Percentiles rank a stretch among this genome's conserved stretches.
Conservation (phyloP, 2,797 vertebrate species). For the Catamblyrhynchus diadema region DNA sequence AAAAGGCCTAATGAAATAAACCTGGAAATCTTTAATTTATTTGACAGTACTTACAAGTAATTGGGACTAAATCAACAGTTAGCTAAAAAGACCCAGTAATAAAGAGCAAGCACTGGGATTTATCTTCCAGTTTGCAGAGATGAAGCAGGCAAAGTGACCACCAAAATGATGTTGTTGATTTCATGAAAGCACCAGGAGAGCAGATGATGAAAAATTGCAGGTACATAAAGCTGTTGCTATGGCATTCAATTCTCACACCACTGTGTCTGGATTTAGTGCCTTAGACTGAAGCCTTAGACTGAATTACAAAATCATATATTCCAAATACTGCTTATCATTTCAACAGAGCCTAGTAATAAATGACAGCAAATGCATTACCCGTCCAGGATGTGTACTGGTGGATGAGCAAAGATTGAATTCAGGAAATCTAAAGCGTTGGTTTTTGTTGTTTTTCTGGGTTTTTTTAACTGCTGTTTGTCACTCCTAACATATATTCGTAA, state of each 20-base stretch:
- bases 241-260: not conserved
- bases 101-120: not conserved
- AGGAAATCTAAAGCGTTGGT: not conserved
- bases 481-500: not conserved
- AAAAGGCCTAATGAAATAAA: not conserved
- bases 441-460: not conserved
- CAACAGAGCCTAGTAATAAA: conserved; percentile 10
- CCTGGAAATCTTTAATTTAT: conserved; percentile 36
- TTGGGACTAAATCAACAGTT: not conserved
- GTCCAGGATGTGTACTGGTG: not conserved
- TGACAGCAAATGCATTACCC: not conserved
- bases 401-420: not conserved
- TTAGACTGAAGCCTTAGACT: not conserved
- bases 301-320: conserved; percentile 50
- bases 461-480: not conserved
- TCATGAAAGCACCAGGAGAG: not conserved
- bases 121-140: not conserved
- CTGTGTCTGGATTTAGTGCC: conserved; percentile 36
- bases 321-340: conserved; percentile 41
- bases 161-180: conserved; percentile 16
- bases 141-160: conserved; percentile 15
- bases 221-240: conserved; percentile 48
- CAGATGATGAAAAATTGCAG: conserved; percentile 36
- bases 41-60: not conserved
- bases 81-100: not conserved